Evolutionary conservation across 2,888 invertebrate species (phyloP), one percentile per base, ranked within the genome.

Genomic region (Aspidiotus rigidus): DNA sequence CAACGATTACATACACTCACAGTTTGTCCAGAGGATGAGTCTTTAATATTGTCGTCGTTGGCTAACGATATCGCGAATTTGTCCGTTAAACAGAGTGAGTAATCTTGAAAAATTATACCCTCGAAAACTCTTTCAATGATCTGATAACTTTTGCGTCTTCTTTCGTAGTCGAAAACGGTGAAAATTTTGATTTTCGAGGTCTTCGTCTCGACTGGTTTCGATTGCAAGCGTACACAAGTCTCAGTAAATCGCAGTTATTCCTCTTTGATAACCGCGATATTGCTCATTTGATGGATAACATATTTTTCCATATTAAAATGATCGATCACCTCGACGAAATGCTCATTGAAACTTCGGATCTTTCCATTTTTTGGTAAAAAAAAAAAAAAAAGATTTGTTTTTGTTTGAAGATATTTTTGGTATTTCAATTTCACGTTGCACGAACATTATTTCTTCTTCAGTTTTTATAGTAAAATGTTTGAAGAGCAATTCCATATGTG

Each of bases 401-500:
- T n/a, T 49, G 2, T 28, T 69, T 59, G 59, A 63, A n/a, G 17
- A 13, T 54, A 56, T 60, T 39, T 55, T 49, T n/a, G 13, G 42
- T 41, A 49, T 15, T 60, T 53, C 6, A 49, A 49, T 39, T 41
- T 62, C 7, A 62, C 41, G n/a, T n/a, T n/a, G n/a, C 2, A 42
- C 2, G 61, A 28, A 13, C 11, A 11, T 62, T 11, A 16, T 63
- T 16, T n/a, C 59, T 49, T 44, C 16, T 55, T 15, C 75, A 83
- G 83, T 78, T 98, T 98, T 77, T 97, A 96, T 79, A 95, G 88
- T 76, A 89, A 92, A 80, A 91, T 94, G 78, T 97, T 98, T 80
- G 95, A 98, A 78, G 94, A 92, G 76, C 97, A 98, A 79, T 98
- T 99, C 78, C 95, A 95, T 76, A 93, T 95, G 92, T 98, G 98